Conservation (phyloP, 2,113 vertebrate genomes). For the Tor tambroides region DNA sequence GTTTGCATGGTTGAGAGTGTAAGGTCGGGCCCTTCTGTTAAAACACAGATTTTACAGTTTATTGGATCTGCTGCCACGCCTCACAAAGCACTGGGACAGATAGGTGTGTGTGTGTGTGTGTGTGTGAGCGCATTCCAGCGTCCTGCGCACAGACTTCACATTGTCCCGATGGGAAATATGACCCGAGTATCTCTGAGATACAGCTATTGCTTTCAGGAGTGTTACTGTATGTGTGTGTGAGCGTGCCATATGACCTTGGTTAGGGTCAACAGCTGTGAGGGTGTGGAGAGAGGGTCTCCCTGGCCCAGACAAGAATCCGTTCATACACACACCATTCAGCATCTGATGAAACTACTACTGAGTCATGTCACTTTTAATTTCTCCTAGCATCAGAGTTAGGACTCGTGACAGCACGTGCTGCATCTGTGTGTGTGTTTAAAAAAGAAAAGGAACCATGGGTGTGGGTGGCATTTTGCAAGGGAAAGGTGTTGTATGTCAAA, state of each 20-base stretch:
- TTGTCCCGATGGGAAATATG: constrained; percentile 77
- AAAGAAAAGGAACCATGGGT: constrained; percentile 14
- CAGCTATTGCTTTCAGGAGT: constrained; percentile 63
- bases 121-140: constrained; percentile 54
- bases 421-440: constrained; percentile 44
- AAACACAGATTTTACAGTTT: constrained; percentile 53
- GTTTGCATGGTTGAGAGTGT: background rate
- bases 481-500: background rate
- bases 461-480: background rate
- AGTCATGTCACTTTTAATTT: background rate
- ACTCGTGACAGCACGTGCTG: background rate
- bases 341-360: background rate
- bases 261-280: constrained; percentile 75
- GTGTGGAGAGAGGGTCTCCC: constrained; percentile 61
- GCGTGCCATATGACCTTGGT: constrained; percentile 69
- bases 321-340: background rate
- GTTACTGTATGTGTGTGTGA: constrained; percentile 52
- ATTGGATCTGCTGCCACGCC: constrained; percentile 40
- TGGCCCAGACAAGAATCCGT: constrained; percentile 63
- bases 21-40: constrained; percentile 42
- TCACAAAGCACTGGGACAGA: constrained; percentile 51
- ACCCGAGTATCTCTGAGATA: constrained; percentile 66
- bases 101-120: constrained; percentile 26
- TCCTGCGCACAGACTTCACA: constrained; percentile 74
- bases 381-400: background rate